phyloP scores from a whole-genome alignment of 2,888 invertebrate genomes.

The Agriopis aurantiaria region DNA sequence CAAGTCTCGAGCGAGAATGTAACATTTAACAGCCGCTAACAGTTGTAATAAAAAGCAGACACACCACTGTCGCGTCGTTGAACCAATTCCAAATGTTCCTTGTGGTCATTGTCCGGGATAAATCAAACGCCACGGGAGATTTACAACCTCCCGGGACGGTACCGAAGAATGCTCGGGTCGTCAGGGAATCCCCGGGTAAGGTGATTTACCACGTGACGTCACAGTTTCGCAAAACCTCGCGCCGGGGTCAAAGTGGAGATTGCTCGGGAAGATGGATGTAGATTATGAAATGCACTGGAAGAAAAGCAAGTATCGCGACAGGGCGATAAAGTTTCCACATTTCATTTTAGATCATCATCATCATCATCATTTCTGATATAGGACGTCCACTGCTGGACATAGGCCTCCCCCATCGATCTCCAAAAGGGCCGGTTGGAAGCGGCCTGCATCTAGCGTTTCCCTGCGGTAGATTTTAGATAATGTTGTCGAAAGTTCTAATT shows the following conservation, averaged over 20 bases:
- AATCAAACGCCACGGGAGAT: slow-evolving; percentile 57
- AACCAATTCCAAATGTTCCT: slow-evolving; percentile 33
- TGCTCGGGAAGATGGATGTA: slow-evolving; percentile 24
- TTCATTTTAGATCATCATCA: neutral
- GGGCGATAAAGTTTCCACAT: neutral
- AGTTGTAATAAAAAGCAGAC: slow-evolving; percentile 11
- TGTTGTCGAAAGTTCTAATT: no score
- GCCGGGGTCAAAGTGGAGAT: slow-evolving; percentile 13
- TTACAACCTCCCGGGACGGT: slow-evolving; percentile 52
- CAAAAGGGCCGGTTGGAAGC: no score
- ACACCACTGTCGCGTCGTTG: slow-evolving; percentile 13
- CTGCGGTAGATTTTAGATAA: no score
- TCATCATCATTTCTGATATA: no score
- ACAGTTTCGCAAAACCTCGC: slow-evolving; percentile 14
- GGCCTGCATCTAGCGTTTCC: no score
- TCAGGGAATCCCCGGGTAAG: slow-evolving; percentile 15
- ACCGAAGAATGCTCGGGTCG: slow-evolving; percentile 39
- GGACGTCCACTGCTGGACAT: no score
- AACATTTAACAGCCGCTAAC: slow-evolving; percentile 6
- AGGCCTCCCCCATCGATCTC: no score
- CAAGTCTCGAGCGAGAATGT: neutral
- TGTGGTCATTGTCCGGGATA: slow-evolving; percentile 44
- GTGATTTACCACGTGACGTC: slow-evolving; percentile 30
- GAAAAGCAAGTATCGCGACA: neutral
- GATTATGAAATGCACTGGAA: slow-evolving; percentile 4